A percentile compares a stretch with the other conserved stretches of the same genome.
Evolutionary conservation across 2,888 invertebrate genomes (phyloP).

Genomic region (Ypsolopha scabrella): DNA sequence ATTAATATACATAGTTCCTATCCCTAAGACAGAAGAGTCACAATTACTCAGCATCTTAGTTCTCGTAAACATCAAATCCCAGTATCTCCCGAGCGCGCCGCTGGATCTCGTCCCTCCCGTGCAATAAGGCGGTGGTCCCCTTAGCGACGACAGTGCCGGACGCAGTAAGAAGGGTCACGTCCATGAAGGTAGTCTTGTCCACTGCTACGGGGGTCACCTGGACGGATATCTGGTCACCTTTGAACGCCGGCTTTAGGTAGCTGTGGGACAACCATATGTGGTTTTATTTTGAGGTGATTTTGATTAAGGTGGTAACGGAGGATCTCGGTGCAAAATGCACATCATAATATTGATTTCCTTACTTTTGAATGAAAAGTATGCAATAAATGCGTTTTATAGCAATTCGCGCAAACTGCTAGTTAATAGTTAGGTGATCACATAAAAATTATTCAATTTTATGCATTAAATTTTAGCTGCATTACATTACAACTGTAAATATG

Average conservation of each 20-base stretch:
- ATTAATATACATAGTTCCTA: no score
- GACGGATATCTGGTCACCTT: conserved; percentile 22
- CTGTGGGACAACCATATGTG: conserved; percentile 12
- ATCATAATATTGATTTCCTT: no score
- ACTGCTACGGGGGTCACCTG: conserved; percentile 16
- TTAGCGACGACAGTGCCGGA: conserved; percentile 21
- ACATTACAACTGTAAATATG: no score
- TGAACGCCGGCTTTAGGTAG: conserved; percentile 15
- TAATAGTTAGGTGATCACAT: no score
- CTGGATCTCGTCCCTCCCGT: conserved; percentile 12
- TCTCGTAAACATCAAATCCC: conserved; percentile 1
- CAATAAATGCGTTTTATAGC: no score
- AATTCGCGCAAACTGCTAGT: no score
- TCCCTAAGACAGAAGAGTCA: no score
- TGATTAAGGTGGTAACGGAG: no score
- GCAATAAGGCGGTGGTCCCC: conserved; percentile 17
- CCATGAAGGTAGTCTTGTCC: conserved; percentile 17
- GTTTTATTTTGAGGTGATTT: neutral
- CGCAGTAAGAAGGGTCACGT: conserved; percentile 16
- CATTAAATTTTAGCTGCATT: no score
- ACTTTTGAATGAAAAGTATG: no score
- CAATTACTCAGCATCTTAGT: neutral
- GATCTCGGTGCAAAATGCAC: no score
- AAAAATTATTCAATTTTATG: no score
- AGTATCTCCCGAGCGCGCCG: neutral